These are phyloP conservation scores for Bolinopsis microptera DNA, from an alignment of 37 sponge, comb jelly and placozoan species.

Conservation along the genomic window DNA sequence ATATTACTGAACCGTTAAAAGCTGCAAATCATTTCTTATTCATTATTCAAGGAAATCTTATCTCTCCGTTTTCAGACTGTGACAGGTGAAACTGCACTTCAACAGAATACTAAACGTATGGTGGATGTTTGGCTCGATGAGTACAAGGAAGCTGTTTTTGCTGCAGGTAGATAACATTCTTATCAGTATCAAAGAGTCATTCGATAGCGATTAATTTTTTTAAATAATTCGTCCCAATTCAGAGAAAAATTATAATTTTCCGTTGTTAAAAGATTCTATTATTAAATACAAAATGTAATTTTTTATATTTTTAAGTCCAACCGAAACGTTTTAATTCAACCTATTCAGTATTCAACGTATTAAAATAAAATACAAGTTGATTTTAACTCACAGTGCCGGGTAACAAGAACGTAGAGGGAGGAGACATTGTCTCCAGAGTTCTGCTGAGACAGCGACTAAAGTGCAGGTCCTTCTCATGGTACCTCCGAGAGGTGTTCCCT, in stretches of 20 bases:
- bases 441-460: constrained; percentile 57
- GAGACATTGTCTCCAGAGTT: constrained; percentile 42
- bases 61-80: background rate
- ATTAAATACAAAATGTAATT: no score
- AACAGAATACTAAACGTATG: constrained; percentile 16
- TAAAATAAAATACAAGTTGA: no score
- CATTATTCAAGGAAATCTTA: no score
- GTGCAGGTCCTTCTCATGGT: constrained; percentile 26
- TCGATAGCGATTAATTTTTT: background rate
- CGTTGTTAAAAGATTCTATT: no score
- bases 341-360: no score
- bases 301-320: no score
- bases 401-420: constrained; percentile 12
- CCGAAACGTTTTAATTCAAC: no score
- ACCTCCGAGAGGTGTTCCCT: constrained; percentile 43
- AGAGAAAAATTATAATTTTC: background rate
- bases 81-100: background rate
- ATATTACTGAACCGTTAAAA: no score
- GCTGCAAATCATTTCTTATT: no score
- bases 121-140: constrained; percentile 59
- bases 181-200: background rate
- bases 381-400: background rate
- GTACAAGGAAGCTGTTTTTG: constrained; percentile 1
- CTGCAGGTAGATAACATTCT: background rate
- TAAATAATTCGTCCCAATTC: background rate